Evolutionary conservation across 2,797 vertebrate species (phyloP), one percentile per base, ranked within the genome.

Genomic region (Amblyraja radiata): DNA sequence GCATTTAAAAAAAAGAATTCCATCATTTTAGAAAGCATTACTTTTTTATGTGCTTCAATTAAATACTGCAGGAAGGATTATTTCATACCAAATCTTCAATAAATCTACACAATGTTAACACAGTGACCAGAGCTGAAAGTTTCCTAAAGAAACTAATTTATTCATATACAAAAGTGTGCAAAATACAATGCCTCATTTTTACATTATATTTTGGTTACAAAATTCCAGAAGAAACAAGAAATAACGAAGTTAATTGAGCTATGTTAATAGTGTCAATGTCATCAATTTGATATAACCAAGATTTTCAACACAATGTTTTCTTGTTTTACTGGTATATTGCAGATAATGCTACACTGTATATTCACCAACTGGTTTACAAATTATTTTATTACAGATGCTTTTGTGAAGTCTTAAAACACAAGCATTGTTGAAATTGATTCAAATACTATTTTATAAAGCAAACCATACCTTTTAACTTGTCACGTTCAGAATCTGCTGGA

Each of bases 401-500:
- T 16, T n/a, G 81, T 14, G 10, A 61, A 54, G 18, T 74, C 71
- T 68, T 25, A 76, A 92, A 92, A n/a, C 46, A 73, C 88, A 71
- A 54, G 11, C 39, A 16, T 58, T 46, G 0, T 58, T 93, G 86
- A 65, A 86, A 36, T 21, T 78, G 25, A 71, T 80, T 79, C 93
- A 54, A 76, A 21, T 32, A 76, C 6, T 46, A 13, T 54, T 58
- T 92, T 18, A 92, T 76, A 73, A 54, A 92, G 21, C 21, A 74
- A 28, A 54, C 13, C 71, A 18, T 97, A 99, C 98, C 99, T 96
- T 99, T 99, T 93, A 99, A 95, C 95, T 97, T 98, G 96, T 99
- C 98, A 80, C 98, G 97, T 94, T 99, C 98, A 0, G 98, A 98
- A 93, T 99, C 98, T 68, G 97, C 98, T 68, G 98, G 98, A 94